phyloP scores from a whole-genome alignment of 2,113 vertebrate species.

The Phalacrocorax aristotelis region DNA sequence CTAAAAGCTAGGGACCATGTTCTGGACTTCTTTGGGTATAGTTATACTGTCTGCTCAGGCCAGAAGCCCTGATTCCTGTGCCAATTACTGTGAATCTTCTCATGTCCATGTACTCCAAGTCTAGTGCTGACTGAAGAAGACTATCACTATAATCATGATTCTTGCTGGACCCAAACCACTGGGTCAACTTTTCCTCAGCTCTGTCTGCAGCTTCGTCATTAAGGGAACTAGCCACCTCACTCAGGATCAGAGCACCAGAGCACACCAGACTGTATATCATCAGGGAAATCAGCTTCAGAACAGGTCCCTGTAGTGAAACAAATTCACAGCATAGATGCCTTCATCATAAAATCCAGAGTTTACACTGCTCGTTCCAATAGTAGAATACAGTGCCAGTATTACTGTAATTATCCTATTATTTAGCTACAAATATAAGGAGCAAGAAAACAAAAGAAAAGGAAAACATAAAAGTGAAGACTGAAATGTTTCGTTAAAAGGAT shows the following conservation, averaged over 20 bases:
- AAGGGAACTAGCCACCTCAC: neutral
- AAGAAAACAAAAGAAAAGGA: neutral
- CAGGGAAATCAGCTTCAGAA: neutral
- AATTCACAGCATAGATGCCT: neutral
- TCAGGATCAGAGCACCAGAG: neutral
- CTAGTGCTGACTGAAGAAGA: neutral
- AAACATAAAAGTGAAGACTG: neutral
- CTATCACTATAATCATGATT: neutral
- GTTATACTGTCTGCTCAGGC: neutral
- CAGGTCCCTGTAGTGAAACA: neutral
- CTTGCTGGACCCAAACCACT: neutral
- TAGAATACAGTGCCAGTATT: fast-evolving
- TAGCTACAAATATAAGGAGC: neutral
- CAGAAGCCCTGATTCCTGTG: neutral
- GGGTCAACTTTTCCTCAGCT: neutral
- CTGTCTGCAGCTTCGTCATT: neutral
- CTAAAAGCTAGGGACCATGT: neutral
- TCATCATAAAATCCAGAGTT: neutral
- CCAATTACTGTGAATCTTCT: neutral
- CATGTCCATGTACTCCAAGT: neutral
- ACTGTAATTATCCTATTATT: neutral
- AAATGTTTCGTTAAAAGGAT: neutral
- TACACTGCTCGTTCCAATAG: neutral
- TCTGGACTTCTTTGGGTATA: neutral
- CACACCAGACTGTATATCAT: neutral